Evolutionary conservation across 1,140 invertebrate genomes (phyloP).

Genomic region (Rhagoletis pomonella): DNA sequence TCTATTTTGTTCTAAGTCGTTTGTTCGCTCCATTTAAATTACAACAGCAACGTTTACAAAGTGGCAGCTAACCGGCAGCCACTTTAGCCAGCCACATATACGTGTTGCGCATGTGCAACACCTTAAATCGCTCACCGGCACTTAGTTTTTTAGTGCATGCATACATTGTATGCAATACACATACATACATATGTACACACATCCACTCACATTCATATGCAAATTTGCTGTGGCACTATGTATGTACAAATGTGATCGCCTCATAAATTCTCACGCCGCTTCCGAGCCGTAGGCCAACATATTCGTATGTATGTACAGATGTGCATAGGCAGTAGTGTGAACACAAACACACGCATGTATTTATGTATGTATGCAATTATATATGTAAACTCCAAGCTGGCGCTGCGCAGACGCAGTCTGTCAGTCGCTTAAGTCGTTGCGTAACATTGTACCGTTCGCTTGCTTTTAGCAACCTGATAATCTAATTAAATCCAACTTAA

Average conservation of each 20-base stretch:
- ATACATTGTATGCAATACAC: not conserved
- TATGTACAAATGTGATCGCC: not conserved
- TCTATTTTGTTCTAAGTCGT: constrained; percentile 10
- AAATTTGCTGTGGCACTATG: not conserved
- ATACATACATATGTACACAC: not conserved
- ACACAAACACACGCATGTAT: no score
- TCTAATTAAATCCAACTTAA: constrained; percentile 35
- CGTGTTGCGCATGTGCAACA: constrained; percentile 41
- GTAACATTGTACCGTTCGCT: constrained; percentile 35
- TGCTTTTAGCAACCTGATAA: constrained; percentile 31
- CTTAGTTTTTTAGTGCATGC: not conserved
- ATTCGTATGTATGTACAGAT: no score
- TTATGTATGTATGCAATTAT: no score
- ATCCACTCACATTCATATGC: not conserved
- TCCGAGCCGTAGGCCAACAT: not conserved
- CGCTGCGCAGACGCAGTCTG: not conserved
- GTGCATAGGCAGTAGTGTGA: no score
- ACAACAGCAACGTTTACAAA: constrained; percentile 14
- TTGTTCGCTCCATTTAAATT: constrained; percentile 26
- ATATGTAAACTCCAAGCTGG: no score
- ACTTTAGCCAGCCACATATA: not conserved
- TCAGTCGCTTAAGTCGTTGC: not conserved
- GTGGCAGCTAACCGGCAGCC: constrained; percentile 37
- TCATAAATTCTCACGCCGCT: constrained; percentile 37
- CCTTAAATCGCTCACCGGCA: not conserved